Percentiles rank a stretch among this genome's conserved stretches.
Conservation (phyloP, 2,888 invertebrate genomes). For the Adelognathus sp. region DNA sequence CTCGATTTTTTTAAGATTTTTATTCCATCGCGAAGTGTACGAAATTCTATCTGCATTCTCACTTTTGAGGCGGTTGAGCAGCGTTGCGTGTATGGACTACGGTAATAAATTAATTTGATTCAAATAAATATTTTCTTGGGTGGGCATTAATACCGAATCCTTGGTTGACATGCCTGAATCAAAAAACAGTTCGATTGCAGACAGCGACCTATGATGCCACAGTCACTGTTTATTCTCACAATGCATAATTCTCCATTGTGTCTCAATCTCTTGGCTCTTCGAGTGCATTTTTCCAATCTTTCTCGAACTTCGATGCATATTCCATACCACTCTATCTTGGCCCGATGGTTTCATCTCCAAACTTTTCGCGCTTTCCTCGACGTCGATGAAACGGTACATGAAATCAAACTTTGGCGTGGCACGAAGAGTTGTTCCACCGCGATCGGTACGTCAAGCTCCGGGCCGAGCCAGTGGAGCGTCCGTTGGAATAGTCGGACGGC, state of each 20-base stretch:
- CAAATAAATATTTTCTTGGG: too few relatives aligned
- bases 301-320: background rate
- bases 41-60: too few relatives aligned
- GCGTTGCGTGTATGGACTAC: too few relatives aligned
- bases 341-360: background rate
- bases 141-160: too few relatives aligned
- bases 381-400: background rate
- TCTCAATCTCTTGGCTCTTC: background rate
- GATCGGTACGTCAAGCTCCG: background rate
- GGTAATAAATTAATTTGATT: too few relatives aligned
- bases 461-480: background rate
- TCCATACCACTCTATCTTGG: background rate
- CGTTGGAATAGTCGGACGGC: background rate
- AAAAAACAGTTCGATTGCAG: too few relatives aligned
- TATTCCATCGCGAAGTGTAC: too few relatives aligned
- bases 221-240: background rate
- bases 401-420: conserved; percentile 40
- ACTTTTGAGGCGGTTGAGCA: too few relatives aligned
- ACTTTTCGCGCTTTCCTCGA: background rate
- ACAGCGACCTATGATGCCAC: too few relatives aligned
- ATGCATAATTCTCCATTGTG: background rate
- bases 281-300: background rate
- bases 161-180: too few relatives aligned
- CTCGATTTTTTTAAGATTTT: too few relatives aligned
- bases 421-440: conserved; percentile 16